phyloP scores from a whole-genome alignment of 1,140 invertebrate species.

The Sitophilus oryzae region DNA sequence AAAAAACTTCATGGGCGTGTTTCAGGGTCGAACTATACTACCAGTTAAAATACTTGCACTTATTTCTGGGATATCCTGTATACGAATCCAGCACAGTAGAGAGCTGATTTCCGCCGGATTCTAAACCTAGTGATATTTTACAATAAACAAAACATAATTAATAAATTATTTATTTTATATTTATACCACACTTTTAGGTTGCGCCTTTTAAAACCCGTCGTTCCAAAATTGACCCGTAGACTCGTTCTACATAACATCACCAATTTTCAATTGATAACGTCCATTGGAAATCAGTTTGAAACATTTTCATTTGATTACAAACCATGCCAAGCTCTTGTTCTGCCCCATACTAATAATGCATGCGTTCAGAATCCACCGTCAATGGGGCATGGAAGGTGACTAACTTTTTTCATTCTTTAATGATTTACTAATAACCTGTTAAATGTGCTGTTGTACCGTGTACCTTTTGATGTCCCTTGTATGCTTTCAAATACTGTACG shows the following conservation, averaged over 20 bases:
- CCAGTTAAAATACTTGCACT: no score
- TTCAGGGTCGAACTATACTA: no score
- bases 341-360: conserved; percentile 12
- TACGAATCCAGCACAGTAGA: no score
- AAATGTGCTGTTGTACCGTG: no score
- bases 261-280: conserved; percentile 21
- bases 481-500: neutral
- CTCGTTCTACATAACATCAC: conserved; percentile 23
- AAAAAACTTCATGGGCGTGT: no score
- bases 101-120: no score
- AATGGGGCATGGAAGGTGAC: conserved; percentile 15
- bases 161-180: no score
- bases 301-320: conserved; percentile 14
- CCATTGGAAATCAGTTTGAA: conserved; percentile 24
- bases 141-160: no score
- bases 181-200: conserved; percentile 14
- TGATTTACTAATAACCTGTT: no score
- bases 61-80: no score
- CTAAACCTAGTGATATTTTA: no score
- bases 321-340: conserved; percentile 15
- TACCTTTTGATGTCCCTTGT: neutral
- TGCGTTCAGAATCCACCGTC: neutral
- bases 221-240: conserved; percentile 17
- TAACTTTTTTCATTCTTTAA: conserved; percentile 6
- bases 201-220: conserved; percentile 7